phyloP scores from a whole-genome alignment of 2,113 vertebrate species.

The Anas platyrhynchos region DNA sequence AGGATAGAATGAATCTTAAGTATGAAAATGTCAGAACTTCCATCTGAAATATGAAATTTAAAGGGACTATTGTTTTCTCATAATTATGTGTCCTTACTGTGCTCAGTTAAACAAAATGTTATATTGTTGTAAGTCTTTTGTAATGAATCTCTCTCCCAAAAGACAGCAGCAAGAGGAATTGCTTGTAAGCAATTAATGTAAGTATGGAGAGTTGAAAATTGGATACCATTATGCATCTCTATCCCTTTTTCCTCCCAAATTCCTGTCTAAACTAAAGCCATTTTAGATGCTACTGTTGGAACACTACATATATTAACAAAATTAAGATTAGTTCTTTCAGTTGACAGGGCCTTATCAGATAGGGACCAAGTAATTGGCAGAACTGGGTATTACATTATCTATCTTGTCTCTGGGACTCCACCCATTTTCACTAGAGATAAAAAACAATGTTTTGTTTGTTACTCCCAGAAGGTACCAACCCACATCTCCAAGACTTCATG shows the following conservation, averaged over 20 bases:
- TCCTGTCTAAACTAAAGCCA: background rate
- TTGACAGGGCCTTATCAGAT: background rate
- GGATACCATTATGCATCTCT: background rate
- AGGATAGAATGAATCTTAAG: background rate
- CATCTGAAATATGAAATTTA: background rate
- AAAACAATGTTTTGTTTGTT: background rate
- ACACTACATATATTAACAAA: background rate
- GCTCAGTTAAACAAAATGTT: background rate
- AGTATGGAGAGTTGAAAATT: background rate
- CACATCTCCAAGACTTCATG: background rate
- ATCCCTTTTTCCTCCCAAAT: background rate
- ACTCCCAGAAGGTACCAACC: background rate
- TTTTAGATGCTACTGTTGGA: background rate
- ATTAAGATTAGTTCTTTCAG: background rate
- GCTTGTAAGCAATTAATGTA: background rate
- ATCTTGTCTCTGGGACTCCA: background rate
- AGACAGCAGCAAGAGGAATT: background rate
- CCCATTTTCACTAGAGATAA: background rate
- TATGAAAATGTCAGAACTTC: background rate
- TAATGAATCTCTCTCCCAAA: background rate
- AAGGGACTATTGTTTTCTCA: background rate
- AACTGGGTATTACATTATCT: background rate
- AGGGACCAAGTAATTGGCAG: background rate
- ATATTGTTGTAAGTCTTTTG: background rate
- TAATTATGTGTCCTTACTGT: background rate